These are phyloP conservation scores for Eulithis prunata DNA, from an alignment of 2,888 invertebrate species.

Conservation along the genomic window DNA sequence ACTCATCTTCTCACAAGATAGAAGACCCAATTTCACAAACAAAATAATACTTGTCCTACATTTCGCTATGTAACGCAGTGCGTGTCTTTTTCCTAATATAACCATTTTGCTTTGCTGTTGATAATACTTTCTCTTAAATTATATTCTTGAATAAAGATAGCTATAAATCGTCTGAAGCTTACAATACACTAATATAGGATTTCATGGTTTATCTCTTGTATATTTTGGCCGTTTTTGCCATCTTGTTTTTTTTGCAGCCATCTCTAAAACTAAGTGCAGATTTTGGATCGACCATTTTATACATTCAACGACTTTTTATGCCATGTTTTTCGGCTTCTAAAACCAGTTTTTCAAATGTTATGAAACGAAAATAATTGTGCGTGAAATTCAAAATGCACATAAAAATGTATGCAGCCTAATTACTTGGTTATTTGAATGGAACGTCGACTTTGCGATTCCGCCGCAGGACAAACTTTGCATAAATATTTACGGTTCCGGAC, in stretches of 20 bases:
- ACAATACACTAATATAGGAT: background rate
- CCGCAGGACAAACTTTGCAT: conserved; percentile 58
- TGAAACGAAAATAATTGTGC: conserved; percentile 19
- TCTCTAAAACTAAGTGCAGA: background rate
- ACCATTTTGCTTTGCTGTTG: conserved; percentile 60
- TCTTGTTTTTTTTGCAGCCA: background rate
- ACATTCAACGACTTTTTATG: background rate
- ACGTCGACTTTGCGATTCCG: conserved; percentile 42
- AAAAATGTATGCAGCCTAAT: conserved; percentile 40
- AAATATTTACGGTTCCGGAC: conserved; percentile 70
- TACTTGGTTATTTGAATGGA: conserved; percentile 45
- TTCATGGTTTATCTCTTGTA: background rate
- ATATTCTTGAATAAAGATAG: background rate
- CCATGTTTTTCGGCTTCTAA: too few relatives aligned
- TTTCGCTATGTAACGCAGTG: conserved; percentile 55
- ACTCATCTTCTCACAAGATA: conserved; percentile 52
- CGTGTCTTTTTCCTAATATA: conserved; percentile 73
- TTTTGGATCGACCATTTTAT: background rate
- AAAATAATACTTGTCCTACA: conserved; percentile 50
- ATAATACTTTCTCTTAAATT: conserved; percentile 13
- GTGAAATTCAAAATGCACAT: conserved; percentile 31
- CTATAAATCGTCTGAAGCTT: background rate
- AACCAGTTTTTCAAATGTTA: conserved; percentile 22
- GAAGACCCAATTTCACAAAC: conserved; percentile 63
- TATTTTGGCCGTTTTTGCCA: background rate